Conservation (phyloP, 1,140 invertebrate species). For the Caenorhabditis elegans region WBcel235 BX284604.4:7753001-7753500, state of each 20-base stretch:
- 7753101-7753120: conserved; percentile 55
- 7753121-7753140: conserved; percentile 35
- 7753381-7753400: conserved; percentile 4
- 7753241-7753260: background rate
- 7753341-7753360: background rate
- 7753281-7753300: conserved; percentile 1
- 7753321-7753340: background rate
- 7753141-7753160: conserved; percentile 2
- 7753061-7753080: conserved; percentile 52
- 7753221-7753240: no score
- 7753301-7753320: background rate
- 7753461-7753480: background rate
- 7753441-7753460: conserved; percentile 20
- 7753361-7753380: background rate
- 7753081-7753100: conserved; percentile 63
- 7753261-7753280: no score
- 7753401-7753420: background rate
- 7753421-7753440: conserved; percentile 2
- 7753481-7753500: background rate
- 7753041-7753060: conserved; percentile 43
- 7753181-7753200: no score
- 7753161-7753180: background rate
- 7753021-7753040: background rate
- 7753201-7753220: no score
- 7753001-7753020: background rate